Conservation (phyloP, 2,888 invertebrate genomes). For the Aphodius sticticus region DNA sequence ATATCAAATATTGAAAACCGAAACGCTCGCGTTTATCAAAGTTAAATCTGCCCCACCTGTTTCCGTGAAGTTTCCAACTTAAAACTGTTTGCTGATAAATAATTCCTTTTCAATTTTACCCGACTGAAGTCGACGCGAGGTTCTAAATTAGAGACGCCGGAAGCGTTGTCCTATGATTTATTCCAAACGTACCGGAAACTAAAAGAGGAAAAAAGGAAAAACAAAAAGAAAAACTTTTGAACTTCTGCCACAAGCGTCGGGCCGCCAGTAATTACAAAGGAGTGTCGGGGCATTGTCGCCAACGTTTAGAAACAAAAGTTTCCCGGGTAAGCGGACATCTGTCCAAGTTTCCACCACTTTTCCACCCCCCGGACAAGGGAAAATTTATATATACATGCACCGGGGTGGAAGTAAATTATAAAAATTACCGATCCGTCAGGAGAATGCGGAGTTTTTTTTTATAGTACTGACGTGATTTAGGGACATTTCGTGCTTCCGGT, state of each 20-base stretch:
- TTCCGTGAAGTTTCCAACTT: not conserved
- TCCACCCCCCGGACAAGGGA: not conserved
- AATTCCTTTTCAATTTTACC: not conserved
- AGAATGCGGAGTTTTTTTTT: not conserved
- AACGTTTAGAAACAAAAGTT: constrained; percentile 4
- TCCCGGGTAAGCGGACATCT: not conserved
- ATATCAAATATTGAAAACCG: not conserved
- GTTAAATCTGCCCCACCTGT: not conserved
- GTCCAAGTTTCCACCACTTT: not conserved
- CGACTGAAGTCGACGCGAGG: not conserved
- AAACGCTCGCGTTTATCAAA: not conserved
- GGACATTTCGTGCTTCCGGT: not conserved
- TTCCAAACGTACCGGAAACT: not conserved
- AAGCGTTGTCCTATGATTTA: not conserved
- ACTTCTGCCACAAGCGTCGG: not conserved
- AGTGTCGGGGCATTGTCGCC: not conserved
- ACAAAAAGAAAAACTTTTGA: not conserved
- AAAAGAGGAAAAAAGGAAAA: not conserved
- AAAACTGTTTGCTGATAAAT: not conserved
- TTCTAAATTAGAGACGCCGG: not conserved
- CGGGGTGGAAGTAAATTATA: not conserved
- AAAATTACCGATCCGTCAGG: not conserved
- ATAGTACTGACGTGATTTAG: not conserved
- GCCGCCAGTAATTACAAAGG: not conserved
- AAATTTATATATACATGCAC: not conserved